These are phyloP conservation scores for Verasper variegatus DNA, from an alignment of 2,113 vertebrate species.

Conservation along the genomic window DNA sequence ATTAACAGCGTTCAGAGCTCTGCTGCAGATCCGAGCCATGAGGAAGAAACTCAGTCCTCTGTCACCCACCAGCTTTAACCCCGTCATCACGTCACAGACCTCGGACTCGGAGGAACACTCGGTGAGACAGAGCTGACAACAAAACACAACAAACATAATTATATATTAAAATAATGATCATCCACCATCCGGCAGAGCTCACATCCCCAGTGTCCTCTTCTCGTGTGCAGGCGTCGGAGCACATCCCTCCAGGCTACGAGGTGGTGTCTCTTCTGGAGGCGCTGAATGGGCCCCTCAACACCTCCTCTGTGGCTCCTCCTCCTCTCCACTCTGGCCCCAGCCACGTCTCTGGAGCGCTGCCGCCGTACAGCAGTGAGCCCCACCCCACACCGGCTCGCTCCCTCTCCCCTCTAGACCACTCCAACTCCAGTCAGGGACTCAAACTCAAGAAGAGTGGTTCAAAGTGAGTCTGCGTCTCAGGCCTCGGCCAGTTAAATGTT, in stretches of 20 bases:
- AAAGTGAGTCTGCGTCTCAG: constrained; percentile 84
- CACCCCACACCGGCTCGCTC: constrained; percentile 84
- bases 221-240: constrained; percentile 88
- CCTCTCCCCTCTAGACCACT: constrained; percentile 87
- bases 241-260: constrained; percentile 94
- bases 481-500: not conserved
- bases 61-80: constrained; percentile 90
- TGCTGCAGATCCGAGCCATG: constrained; percentile 98
- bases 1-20: constrained; percentile 91
- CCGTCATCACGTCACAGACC: constrained; percentile 93
- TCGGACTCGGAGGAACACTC: constrained; percentile 96
- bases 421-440: constrained; percentile 85
- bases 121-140: constrained; percentile 75
- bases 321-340: constrained; percentile 84
- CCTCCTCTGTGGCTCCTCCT: constrained; percentile 83
- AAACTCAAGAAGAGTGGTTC: constrained; percentile 92
- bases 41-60: constrained; percentile 94
- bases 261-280: constrained; percentile 96
- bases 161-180: not conserved
- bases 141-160: not conserved
- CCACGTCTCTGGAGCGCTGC: constrained; percentile 84
- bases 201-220: not conserved
- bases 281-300: constrained; percentile 92
- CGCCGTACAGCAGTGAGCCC: constrained; percentile 86
- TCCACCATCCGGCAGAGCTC: not conserved